Conservation (phyloP, 2,888 invertebrate genomes). For the Dinocampus coccinellae region DNA sequence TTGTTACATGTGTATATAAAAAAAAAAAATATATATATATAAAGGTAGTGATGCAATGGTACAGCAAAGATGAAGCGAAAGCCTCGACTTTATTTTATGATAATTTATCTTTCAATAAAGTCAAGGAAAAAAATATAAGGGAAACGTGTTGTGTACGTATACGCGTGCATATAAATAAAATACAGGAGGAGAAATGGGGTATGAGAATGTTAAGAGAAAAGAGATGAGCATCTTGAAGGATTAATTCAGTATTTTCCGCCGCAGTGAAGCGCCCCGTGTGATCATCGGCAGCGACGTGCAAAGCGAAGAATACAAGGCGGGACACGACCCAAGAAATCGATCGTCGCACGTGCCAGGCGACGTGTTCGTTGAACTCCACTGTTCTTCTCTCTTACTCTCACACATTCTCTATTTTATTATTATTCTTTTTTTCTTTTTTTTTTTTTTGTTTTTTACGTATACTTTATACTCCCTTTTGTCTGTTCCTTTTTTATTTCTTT, state of each 20-base stretch:
- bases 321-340: constrained; percentile 39
- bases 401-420: constrained; percentile 33
- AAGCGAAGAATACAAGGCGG: constrained; percentile 30
- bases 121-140: not conserved
- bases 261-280: constrained; percentile 28
- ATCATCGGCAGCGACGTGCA: constrained; percentile 32
- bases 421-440: too few relatives aligned
- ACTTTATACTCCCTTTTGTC: constrained; percentile 10
- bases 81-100: constrained; percentile 24
- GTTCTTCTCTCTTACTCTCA: constrained; percentile 17
- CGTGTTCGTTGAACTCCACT: constrained; percentile 38
- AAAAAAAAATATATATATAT: too few relatives aligned
- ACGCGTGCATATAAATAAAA: not conserved
- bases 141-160: not conserved
- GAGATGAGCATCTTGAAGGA: constrained; percentile 14
- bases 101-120: constrained; percentile 32
- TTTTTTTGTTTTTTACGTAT: constrained; percentile 6
- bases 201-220: not conserved
- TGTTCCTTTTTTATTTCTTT: constrained; percentile 19
- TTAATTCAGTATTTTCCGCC: constrained; percentile 27
- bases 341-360: constrained; percentile 37
- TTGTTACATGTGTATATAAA: not conserved
- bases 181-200: not conserved
- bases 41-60: too few relatives aligned
- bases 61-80: not conserved